Evolutionary conservation across 2,113 vertebrate species (phyloP).

Genomic region (Etia nguti): DNA sequence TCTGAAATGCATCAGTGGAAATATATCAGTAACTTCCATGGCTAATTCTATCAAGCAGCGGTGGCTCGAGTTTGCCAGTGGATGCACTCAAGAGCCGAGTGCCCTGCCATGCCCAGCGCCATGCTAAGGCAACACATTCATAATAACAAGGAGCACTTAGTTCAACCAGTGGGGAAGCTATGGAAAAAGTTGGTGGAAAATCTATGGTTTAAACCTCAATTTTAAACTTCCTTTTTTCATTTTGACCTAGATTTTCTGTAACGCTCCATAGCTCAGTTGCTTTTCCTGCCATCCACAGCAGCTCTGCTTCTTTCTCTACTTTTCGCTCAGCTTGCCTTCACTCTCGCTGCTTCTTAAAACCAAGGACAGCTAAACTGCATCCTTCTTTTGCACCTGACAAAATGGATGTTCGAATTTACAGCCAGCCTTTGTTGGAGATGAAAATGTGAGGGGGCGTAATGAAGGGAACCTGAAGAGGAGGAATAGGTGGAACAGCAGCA

Average conservation of each 20-base stretch:
- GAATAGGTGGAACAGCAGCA: conserved; percentile 67
- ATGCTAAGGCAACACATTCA: conserved; percentile 53
- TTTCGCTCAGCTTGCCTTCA: not conserved
- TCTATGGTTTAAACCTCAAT: conserved; percentile 43
- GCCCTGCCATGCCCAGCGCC: conserved; percentile 53
- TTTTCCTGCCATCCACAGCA: conserved; percentile 13
- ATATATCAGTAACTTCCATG: conserved; percentile 32
- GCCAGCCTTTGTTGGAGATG: conserved; percentile 15
- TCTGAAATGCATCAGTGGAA: conserved; percentile 60
- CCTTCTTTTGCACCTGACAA: not conserved
- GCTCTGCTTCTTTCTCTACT: not conserved
- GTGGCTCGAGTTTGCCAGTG: conserved; percentile 44
- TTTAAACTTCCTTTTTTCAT: conserved; percentile 38
- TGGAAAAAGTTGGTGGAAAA: conserved; percentile 72
- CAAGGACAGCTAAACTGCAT: not conserved
- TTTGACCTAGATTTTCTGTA: conserved; percentile 58
- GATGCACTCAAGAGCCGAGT: conserved; percentile 35
- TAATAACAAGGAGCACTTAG: conserved; percentile 49
- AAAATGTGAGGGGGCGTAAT: conserved; percentile 35
- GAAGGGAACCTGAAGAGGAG: conserved; percentile 69
- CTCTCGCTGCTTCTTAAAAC: not conserved
- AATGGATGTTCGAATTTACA: conserved; percentile 45
- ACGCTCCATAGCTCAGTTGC: not conserved
- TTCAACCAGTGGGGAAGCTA: conserved; percentile 55
- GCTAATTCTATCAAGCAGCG: conserved; percentile 48